Base-by-base conservation (phyloP, 2,888 invertebrate species). In the Metellina segmentata region DNA sequence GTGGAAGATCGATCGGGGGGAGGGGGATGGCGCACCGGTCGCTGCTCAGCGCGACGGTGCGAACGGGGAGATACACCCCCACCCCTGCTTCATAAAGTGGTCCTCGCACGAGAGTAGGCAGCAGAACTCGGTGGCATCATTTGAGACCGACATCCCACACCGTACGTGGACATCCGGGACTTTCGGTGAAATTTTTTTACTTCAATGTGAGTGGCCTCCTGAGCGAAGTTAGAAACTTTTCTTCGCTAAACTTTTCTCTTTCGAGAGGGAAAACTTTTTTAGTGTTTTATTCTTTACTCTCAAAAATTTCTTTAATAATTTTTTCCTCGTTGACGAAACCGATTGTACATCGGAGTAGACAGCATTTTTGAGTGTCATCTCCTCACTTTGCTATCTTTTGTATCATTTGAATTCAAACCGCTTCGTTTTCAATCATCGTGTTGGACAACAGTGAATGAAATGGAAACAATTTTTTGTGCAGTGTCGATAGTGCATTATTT, bases 1-100 rank as follows among this genome's bases (percentile, higher is more conserved):
- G 83, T 81, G 75, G 70, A 20, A 70, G 89, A 92, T 92, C 92
- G 92, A 92, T 92, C 72, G 61, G 89, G 86, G 92, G 88, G 78
- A n/a, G 91, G 88, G 81, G 89, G 81, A 74, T 88, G 92, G 88
- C 81, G 85, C 89, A 74, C 85, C 89, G 79, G 85, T 85, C 88
- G 89, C 85, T 81, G 81, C 77, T 77, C 79, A 52, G 74, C 85
- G 89, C 92, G 85, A 87, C 91, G 78, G 82, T 91, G 86, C 86
- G 91, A 87, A 82, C 20, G 69, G 70, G 70, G 77, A 75, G 85
- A 74, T 71, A 78, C 83, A 78, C 91, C 91, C 87, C 90, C 85
- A 77, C 90, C 71, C 78, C 81, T 71, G 19, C 79, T 78, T 78
- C 81, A 82, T 82, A 87, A 87, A 91, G 91, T 87, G 87, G 71